Evolutionary conservation across 2,888 invertebrate genomes (phyloP), one percentile per base, ranked within the genome.

Genomic region (Cerastis rubricosa): DNA sequence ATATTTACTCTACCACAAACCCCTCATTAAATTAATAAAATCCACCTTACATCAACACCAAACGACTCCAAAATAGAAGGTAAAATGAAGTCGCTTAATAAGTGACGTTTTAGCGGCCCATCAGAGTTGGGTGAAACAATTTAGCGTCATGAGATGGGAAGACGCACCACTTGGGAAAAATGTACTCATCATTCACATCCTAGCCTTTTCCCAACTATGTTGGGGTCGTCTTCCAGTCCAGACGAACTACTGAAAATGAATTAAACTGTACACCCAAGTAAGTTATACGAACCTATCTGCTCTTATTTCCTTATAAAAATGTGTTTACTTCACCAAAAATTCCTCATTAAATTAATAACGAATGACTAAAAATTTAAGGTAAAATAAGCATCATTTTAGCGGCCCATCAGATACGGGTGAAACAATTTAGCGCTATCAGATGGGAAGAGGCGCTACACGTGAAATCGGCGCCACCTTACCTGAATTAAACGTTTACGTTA

Each of bases 341-440:
- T n/a, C 12, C 22, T 63, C 12, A 63, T 14, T 43, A 14, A 64
- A 43, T n/a, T n/a, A 43, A 43, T 40, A n/a, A 43, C 63, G n/a
- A 43, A n/a, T 2, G 3, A 7, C 9, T n/a, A 4, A 4, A 40
- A 43, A 25, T 64, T 8, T 9, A 14, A n/a, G 17, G 64, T 43
- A 43, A 86, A 85, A 87, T 76, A 82, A 78, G 83, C 81, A 76
- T 69, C 87, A 87, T 88, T 88, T 86, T 87, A 84, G 71, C 85
- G 75, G 82, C 93, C 94, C 93, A 95, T 96, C 95, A 93, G 96
- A 96, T 96, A 95, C 88, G 90, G 92, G 94, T 93, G 95, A 95
- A 96, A 96, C 96, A 96, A 96, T 96, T 96, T 94, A 92, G 89
- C 87, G 89, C 91, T 96, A 96, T 96, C 96, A 90, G 96, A 96